Percentiles rank a stretch among this genome's conserved stretches.
phyloP scores from a whole-genome alignment of 2,797 vertebrate genomes.

The Spinibarbus caldwelli region DNA sequence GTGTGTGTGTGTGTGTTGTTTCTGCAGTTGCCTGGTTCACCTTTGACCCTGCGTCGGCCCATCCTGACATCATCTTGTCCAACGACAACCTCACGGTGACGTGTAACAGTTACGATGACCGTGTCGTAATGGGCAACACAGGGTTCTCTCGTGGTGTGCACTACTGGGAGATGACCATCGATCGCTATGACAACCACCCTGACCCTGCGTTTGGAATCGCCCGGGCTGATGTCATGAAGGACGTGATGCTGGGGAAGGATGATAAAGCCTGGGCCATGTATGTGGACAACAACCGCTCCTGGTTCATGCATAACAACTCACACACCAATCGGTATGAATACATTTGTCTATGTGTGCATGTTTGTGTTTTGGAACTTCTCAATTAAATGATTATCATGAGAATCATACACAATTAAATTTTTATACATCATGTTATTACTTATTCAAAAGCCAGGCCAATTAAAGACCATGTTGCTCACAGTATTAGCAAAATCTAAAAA shows the following conservation, averaged over 20 bases:
- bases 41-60: conserved; percentile 90
- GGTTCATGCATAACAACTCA: conserved; percentile 99
- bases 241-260: conserved; percentile 97
- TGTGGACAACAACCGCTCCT: conserved; percentile 98
- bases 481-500: background rate
- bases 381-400: background rate
- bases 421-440: background rate
- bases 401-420: background rate
- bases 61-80: conserved; percentile 96
- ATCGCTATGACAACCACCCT: conserved; percentile 98
- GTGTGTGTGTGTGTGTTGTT: conserved; percentile 46
- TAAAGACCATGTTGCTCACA: background rate
- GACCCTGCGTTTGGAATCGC: conserved; percentile 96
- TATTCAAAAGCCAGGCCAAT: background rate
- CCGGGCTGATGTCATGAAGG: conserved; percentile 91
- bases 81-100: conserved; percentile 98
- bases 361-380: background rate
- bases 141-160: conserved; percentile 96
- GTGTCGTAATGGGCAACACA: conserved; percentile 92
- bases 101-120: conserved; percentile 97
- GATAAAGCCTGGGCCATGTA: conserved; percentile 99
- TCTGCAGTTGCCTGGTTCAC: conserved; percentile 95
- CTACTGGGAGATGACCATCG: conserved; percentile 96
- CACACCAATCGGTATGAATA: conserved; percentile 93
- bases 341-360: background rate